Conservation (phyloP, 2,888 invertebrate genomes). For the Nudaria mundana region DNA sequence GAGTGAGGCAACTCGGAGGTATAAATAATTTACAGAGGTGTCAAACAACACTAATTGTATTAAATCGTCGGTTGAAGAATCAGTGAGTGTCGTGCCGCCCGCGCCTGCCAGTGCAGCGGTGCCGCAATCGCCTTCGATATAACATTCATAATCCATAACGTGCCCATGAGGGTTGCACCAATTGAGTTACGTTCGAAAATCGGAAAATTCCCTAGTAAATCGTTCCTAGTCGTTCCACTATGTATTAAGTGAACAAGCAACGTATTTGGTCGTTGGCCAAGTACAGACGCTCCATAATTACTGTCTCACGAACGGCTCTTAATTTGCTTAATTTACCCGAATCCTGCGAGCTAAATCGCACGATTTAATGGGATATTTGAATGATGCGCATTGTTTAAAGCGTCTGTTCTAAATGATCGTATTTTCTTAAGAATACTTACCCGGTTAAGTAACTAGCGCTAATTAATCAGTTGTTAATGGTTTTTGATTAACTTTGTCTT, state of each 20-base stretch:
- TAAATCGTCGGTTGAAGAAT: too few relatives aligned
- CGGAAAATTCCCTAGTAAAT: slow-evolving; percentile 57
- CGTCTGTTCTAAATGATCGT: slow-evolving; percentile 56
- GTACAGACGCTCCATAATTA: slow-evolving; percentile 70
- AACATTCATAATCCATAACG: slow-evolving; percentile 59
- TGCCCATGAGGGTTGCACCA: slow-evolving; percentile 50
- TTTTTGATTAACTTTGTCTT: slow-evolving; percentile 19
- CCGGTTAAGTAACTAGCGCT: slow-evolving; percentile 26
- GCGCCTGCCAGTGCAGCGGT: slow-evolving; percentile 21
- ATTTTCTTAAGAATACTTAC: slow-evolving; percentile 33
- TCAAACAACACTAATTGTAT: slow-evolving; percentile 1
- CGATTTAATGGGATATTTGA: slow-evolving; percentile 74
- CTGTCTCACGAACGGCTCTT: slow-evolving; percentile 72
- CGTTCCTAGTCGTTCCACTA: slow-evolving; percentile 26
- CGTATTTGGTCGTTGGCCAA: slow-evolving; percentile 67
- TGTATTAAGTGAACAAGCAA: slow-evolving; percentile 35
- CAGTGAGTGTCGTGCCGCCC: not conserved
- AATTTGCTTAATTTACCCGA: slow-evolving; percentile 77
- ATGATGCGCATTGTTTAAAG: slow-evolving; percentile 72
- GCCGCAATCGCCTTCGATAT: slow-evolving; percentile 42
- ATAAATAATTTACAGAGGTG: not conserved
- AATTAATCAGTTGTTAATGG: slow-evolving; percentile 27
- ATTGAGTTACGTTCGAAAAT: slow-evolving; percentile 57
- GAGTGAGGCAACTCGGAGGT: too few relatives aligned
- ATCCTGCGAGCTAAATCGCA: slow-evolving; percentile 65